phyloP scores from a whole-genome alignment of 2,888 invertebrate genomes.

The Serripes groenlandicus region DNA sequence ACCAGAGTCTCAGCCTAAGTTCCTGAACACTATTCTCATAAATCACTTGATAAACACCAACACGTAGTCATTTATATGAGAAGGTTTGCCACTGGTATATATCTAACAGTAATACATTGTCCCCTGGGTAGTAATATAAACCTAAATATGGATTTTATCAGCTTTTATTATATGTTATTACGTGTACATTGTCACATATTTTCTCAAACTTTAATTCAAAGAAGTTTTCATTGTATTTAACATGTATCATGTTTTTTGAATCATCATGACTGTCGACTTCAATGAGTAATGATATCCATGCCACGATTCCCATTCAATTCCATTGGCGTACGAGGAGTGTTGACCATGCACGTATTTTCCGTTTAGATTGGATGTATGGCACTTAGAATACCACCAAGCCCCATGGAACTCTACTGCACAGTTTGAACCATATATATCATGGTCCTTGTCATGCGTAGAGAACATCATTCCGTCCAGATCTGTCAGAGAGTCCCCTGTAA shows the following conservation, averaged over 20 bases:
- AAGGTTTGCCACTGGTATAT: too few species aligned
- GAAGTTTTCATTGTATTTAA: too few species aligned
- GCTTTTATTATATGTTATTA: too few species aligned
- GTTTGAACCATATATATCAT: slow-evolving; percentile 3
- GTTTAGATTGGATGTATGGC: slow-evolving; percentile 16
- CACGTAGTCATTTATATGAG: too few species aligned
- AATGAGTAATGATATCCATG: slow-evolving; percentile 11
- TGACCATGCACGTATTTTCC: slow-evolving; percentile 17
- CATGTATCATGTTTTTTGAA: slow-evolving; percentile 13
- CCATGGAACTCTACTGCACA: slow-evolving; percentile 10
- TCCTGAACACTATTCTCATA: too few species aligned
- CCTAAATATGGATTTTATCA: too few species aligned
- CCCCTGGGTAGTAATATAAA: too few species aligned
- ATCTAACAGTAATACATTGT: too few species aligned
- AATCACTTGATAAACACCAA: too few species aligned
- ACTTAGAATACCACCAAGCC: slow-evolving; percentile 17
- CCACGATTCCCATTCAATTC: slow-evolving; percentile 16
- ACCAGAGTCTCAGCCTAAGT: too few species aligned
- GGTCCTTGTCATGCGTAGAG: slow-evolving; percentile 15
- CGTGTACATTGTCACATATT: too few species aligned
- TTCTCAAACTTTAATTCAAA: too few species aligned
- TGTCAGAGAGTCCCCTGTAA: not conserved
- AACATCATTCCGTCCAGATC: slow-evolving; percentile 13
- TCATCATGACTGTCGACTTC: slow-evolving; percentile 13
- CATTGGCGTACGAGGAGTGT: not conserved